phyloP scores from a whole-genome alignment of 1,140 invertebrate genomes.

The Chironomus tepperi region DNA sequence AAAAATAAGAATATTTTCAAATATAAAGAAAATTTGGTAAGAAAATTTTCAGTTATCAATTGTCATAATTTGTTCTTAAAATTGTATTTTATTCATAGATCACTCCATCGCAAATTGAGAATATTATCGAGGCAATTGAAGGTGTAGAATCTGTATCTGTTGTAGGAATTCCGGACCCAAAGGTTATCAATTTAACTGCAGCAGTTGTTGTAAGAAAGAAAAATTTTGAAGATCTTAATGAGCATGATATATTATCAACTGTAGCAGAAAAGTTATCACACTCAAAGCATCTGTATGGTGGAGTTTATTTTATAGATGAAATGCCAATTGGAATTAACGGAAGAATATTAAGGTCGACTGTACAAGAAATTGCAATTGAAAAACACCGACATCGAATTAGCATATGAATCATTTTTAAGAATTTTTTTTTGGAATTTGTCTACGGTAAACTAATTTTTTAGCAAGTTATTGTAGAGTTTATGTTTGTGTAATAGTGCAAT shows the following conservation, averaged over 20 bases:
- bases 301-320: conserved; percentile 47
- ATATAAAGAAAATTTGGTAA: conserved; percentile 39
- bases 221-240: not conserved
- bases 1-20: conserved; percentile 71
- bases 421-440: no score
- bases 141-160: conserved; percentile 72
- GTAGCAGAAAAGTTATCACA: not conserved
- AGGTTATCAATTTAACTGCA: not conserved
- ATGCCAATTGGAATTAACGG: conserved; percentile 42
- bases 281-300: conserved; percentile 31
- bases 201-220: not conserved
- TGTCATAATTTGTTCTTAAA: not conserved
- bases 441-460: no score
- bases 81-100: conserved; percentile 50
- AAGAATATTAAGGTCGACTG: no score
- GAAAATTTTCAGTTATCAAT: not conserved
- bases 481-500: no score
- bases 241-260: conserved; percentile 1
- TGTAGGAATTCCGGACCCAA: conserved; percentile 63
- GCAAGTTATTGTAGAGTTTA: no score
- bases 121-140: conserved; percentile 61
- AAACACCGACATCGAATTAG: no score
- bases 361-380: no score
- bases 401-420: no score
- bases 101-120: conserved; percentile 79